These are phyloP conservation scores for Mus pahari DNA, from an alignment of 2,113 vertebrate species.

Conservation along the genomic window DNA sequence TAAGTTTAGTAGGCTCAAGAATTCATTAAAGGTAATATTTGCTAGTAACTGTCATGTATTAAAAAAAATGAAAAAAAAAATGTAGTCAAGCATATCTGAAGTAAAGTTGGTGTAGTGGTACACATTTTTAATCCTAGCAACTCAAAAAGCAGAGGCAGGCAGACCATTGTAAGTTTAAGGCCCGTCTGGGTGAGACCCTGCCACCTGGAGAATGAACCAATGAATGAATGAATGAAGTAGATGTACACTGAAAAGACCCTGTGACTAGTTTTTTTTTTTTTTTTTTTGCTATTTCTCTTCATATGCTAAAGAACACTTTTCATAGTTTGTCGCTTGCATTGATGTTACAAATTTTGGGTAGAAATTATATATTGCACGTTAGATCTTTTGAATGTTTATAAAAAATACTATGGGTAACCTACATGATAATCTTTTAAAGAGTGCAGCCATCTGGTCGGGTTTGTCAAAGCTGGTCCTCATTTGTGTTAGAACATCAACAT, in stretches of 20 bases:
- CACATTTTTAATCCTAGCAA: background rate
- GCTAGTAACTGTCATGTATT: background rate
- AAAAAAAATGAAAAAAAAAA: background rate
- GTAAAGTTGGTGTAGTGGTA: background rate
- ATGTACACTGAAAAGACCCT: background rate
- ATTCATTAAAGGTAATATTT: slow-evolving; percentile 10
- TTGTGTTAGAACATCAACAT: slow-evolving; percentile 97
- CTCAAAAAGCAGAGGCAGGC: background rate
- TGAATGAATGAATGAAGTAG: background rate
- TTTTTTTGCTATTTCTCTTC: slow-evolving; percentile 34
- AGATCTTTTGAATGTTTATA: slow-evolving; percentile 58
- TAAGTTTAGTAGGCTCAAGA: slow-evolving; percentile 31
- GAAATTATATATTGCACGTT: slow-evolving; percentile 10
- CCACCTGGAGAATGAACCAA: too few relatives aligned
- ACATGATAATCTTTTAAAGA: slow-evolving; percentile 99
- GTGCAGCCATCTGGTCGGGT: slow-evolving; percentile 98
- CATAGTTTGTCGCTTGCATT: slow-evolving; percentile 33
- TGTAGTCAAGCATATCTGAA: background rate
- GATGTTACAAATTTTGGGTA: slow-evolving; percentile 35
- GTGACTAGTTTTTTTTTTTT: background rate
- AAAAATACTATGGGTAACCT: slow-evolving; percentile 79
- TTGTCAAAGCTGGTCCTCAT: slow-evolving; percentile 99
- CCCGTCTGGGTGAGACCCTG: background rate
- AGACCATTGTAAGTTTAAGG: background rate
- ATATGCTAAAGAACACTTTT: slow-evolving; percentile 33